Evolutionary conservation across 1,140 invertebrate genomes (phyloP), one percentile per base, ranked within the genome.

Genomic region (Drosophila tani): DNA sequence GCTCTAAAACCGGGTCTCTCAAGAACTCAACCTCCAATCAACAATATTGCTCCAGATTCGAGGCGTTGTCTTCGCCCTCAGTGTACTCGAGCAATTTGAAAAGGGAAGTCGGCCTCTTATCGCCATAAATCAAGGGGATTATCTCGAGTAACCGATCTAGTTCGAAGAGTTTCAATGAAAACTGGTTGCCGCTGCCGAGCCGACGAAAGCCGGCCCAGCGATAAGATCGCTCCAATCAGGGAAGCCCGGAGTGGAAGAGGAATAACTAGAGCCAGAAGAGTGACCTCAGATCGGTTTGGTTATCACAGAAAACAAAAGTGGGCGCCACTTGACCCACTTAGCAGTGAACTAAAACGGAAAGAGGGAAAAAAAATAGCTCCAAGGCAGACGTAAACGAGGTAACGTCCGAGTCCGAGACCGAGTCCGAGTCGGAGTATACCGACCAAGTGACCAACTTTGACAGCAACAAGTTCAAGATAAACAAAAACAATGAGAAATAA

Each of bases 401-500:
- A 50, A 49, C 53, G 55, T 69, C 35, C 53, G 19, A 59, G 35
- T 12, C 24, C 49, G 15, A 32, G 51, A n/a, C 41, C 38, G 24
- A 51, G 21, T 35, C 49, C 38, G 56, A 60, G 32, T 3, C 35
- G 17, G 51, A 56, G 53, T 56, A 51, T 35, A 55, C 41, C 81
- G 77, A 78, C 83, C 81, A 87, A 88, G 68, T 88, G 84, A 88
- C 85, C 84, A 88, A 88, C 65, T 90, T 88, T 90, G 85, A 90
- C 85, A 84, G 81, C 85, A 85, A 85, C 85, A 88, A 87, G 84
- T 87, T 88, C 68, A 88, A 87, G 81, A 87, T 88, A 87, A 87
- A 88, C 81, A 87, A 85, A 79, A 83, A 87, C 84, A 88, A 88
- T 88, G 85, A 90, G 85, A 87, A 84, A 87, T 87, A 87, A 87